A percentile compares a stretch with the other conserved stretches of the same genome.
Conservation (phyloP, 2,797 vertebrate genomes). For the Coilia nasus region DNA sequence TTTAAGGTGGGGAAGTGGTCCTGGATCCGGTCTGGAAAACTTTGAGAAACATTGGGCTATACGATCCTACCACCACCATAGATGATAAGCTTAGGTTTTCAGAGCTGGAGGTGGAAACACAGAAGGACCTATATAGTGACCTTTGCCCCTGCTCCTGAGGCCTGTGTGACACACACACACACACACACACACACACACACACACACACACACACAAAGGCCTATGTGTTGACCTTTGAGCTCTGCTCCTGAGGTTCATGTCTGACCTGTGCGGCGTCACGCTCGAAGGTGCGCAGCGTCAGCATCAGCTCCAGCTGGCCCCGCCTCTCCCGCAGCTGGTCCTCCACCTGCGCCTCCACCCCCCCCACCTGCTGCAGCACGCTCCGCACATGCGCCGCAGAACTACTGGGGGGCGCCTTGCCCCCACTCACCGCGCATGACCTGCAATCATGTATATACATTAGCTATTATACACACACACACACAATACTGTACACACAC, state of each 20-base stretch:
- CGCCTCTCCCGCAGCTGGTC: constrained; percentile 97
- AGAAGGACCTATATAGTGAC: too few species aligned
- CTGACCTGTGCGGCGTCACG: constrained; percentile 97
- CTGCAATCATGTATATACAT: constrained; percentile 62
- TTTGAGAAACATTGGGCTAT: too few species aligned
- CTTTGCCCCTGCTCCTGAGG: too few species aligned
- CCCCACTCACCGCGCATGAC: constrained; percentile 97
- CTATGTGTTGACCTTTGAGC: too few species aligned
- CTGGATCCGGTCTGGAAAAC: too few species aligned
- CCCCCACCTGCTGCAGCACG: constrained; percentile 97
- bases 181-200: constrained; percentile 29
- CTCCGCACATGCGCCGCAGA: constrained; percentile 98
- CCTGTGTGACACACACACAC: too few species aligned
- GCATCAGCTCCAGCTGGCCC: constrained; percentile 97
- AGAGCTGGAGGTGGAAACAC: too few species aligned
- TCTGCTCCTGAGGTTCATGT: constrained; percentile 41
- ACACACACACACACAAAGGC: not conserved
- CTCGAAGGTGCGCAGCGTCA: constrained; percentile 96
- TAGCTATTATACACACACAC: too few species aligned
- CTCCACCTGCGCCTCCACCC: constrained; percentile 81
- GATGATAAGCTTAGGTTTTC: too few species aligned
- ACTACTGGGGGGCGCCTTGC: constrained; percentile 98
- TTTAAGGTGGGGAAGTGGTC: too few species aligned
- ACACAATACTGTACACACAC: not conserved
- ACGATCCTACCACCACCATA: too few species aligned